Base-by-base conservation (phyloP, 2,113 vertebrate genomes). In the Leiothrix lutea region DNA sequence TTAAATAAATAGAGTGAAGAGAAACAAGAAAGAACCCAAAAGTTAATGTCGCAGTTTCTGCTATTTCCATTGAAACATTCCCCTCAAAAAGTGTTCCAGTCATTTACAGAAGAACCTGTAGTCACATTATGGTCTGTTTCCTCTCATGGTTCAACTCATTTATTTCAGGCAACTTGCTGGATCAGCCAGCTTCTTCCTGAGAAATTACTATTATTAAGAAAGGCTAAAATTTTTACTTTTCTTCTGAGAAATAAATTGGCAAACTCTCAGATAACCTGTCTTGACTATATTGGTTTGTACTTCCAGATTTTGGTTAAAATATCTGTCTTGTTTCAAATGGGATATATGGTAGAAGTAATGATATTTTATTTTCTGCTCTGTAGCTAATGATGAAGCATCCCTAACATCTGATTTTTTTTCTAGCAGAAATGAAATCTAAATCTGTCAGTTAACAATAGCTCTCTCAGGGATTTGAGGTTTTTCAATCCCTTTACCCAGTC, bases 371-470 rank as follows among this genome's bases (percentile, higher is more conserved):
- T 91, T 92, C 80, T 94, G 69, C 31, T 92, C 69, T 88, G 28
- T 40, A 91, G 85, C 53, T 95, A 90, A 87, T 93, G 83, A 88
- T 82, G 58, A 73, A 75, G 61, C 29, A 47, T 92, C 50, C 60
- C 61, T 56, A 73, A 62, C 4, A 24, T 64, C 90, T 95, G 57
- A 88, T 20, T 10, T 77, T 91, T 92, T 92, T 94, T 72, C 47
- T 91, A 80, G 82, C 60, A 92, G 64, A 89, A 92, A 82, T 61
- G 53, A 94, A 93, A 91, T 93, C 78, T 93, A 92, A 86, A 90
- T 89, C 74, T 91, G 53, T 62, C 78, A n/a, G 74, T 71, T 94
- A 94, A 87, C 92, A 94, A 90, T 91, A 88, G 67, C 51, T 20
- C 66, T 92, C 60, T 42, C 58, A 44, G 92, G 84, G 84, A 92